A percentile compares a stretch with the other conserved stretches of the same genome.
phyloP scores from a whole-genome alignment of 2,888 invertebrate species.

The Drosophila picticornis region DNA sequence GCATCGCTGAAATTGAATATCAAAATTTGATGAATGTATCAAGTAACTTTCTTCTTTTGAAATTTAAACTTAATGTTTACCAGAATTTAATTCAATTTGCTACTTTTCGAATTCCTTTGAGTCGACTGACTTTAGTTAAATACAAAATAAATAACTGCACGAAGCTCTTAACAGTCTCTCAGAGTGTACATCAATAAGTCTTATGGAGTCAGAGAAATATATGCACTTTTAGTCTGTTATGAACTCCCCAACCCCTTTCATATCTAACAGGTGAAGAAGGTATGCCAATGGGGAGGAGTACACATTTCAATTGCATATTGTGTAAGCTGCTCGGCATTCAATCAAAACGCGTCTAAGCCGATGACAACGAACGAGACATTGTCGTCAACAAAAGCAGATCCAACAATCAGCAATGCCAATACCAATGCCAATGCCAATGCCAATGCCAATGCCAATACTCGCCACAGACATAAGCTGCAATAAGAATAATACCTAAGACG shows the following conservation, averaged over 20 bases:
- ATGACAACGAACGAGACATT: neutral
- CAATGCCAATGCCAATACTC: constrained; percentile 22
- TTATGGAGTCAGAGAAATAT: neutral
- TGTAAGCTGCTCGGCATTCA: constrained; percentile 19
- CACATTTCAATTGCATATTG: constrained; percentile 16
- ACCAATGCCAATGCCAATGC: constrained; percentile 4
- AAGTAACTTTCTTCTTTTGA: neutral
- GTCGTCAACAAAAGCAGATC: neutral
- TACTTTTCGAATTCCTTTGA: neutral
- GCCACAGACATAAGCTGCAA: constrained; percentile 52
- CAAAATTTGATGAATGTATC: neutral
- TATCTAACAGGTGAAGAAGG: constrained; percentile 1
- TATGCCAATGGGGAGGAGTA: constrained; percentile 3
- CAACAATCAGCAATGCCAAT: constrained; percentile 12
- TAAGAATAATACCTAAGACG: constrained; percentile 36
- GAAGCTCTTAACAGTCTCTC: neutral
- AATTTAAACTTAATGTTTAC: neutral
- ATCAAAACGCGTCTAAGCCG: constrained; percentile 8
- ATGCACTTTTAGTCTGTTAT: neutral
- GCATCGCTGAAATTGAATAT: neutral
- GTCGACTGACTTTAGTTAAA: neutral
- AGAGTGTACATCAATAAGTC: neutral
- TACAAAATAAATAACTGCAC: neutral
- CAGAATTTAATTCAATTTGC: neutral
- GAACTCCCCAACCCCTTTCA: neutral